These are phyloP conservation scores for Acanthopagrus latus DNA, from an alignment of 2,797 vertebrate genomes.

Conservation along the genomic window DNA sequence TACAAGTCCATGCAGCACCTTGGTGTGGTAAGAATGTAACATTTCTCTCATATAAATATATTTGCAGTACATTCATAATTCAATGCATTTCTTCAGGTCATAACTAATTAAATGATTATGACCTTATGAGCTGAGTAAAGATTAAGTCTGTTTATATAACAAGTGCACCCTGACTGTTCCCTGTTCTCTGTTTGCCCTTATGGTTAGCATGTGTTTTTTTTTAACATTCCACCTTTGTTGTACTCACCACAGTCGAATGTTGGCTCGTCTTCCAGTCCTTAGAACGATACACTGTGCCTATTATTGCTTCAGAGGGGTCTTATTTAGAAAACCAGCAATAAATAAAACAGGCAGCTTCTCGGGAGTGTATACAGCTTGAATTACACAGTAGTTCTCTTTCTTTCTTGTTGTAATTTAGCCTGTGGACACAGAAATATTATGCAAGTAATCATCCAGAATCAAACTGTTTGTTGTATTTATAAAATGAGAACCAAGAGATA, in stretches of 20 bases:
- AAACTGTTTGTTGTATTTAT: conserved; percentile 50
- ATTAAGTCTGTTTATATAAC: conserved; percentile 10
- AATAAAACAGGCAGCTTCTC: conserved; percentile 47
- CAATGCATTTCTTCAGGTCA: neutral
- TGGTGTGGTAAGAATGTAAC: conserved; percentile 18
- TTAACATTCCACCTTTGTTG: neutral
- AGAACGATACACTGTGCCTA: conserved; percentile 48
- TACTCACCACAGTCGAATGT: conserved; percentile 55
- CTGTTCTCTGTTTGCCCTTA: conserved; percentile 5
- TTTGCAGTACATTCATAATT: conserved; percentile 21
- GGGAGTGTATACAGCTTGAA: conserved; percentile 27
- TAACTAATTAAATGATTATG: neutral
- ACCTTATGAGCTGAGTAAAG: neutral
- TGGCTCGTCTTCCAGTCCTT: conserved; percentile 33
- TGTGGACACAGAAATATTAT: conserved; percentile 56
- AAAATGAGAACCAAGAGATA: conserved; percentile 26
- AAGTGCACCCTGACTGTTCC: conserved; percentile 10
- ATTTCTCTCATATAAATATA: conserved; percentile 2
- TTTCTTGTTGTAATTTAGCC: conserved; percentile 20
- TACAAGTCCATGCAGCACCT: conserved; percentile 31
- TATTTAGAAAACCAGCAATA: conserved; percentile 53
- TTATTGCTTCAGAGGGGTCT: conserved; percentile 37
- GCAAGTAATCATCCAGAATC: conserved; percentile 43
- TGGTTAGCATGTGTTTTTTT: conserved; percentile 13
- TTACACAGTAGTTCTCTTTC: neutral